These are phyloP conservation scores for Andrena flavipes DNA, from an alignment of 2,888 invertebrate species.

Conservation along the genomic window DNA sequence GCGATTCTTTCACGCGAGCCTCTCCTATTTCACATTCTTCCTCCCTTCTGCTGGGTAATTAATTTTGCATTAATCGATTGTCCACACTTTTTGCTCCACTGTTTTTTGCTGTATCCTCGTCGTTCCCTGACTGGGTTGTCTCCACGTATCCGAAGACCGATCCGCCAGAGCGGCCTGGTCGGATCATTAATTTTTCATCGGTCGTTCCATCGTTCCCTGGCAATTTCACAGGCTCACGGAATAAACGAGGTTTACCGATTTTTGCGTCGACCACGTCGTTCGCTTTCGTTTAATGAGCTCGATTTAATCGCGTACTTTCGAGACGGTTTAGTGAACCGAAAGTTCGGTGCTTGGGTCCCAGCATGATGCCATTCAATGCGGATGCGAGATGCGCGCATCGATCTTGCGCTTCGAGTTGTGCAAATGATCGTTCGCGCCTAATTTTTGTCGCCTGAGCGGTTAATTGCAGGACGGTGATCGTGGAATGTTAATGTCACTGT, in stretches of 20 bases:
- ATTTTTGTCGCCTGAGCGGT: neutral
- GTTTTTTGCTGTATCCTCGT: neutral
- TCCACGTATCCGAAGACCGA: constrained; percentile 11
- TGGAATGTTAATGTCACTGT: too few species aligned
- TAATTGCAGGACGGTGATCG: neutral
- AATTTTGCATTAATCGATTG: constrained; percentile 3
- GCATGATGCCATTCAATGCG: neutral
- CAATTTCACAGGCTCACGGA: constrained; percentile 34
- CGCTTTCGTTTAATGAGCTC: constrained; percentile 53
- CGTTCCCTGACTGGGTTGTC: constrained; percentile 8
- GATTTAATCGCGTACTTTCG: constrained; percentile 54
- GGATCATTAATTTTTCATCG: constrained; percentile 75
- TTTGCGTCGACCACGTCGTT: constrained; percentile 22
- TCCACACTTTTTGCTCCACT: neutral
- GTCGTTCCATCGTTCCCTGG: constrained; percentile 45
- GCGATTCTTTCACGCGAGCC: neutral
- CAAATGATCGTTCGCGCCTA: neutral
- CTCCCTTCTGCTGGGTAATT: constrained; percentile 2
- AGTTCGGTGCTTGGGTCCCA: neutral
- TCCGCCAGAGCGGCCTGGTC: constrained; percentile 39
- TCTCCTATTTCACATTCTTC: neutral
- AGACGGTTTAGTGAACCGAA: neutral
- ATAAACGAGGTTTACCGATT: constrained; percentile 50
- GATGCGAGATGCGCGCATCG: neutral
- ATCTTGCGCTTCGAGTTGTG: neutral